These are phyloP conservation scores for Mastomys coucha DNA, from an alignment of 2,113 vertebrate genomes.

Conservation along the genomic window DNA sequence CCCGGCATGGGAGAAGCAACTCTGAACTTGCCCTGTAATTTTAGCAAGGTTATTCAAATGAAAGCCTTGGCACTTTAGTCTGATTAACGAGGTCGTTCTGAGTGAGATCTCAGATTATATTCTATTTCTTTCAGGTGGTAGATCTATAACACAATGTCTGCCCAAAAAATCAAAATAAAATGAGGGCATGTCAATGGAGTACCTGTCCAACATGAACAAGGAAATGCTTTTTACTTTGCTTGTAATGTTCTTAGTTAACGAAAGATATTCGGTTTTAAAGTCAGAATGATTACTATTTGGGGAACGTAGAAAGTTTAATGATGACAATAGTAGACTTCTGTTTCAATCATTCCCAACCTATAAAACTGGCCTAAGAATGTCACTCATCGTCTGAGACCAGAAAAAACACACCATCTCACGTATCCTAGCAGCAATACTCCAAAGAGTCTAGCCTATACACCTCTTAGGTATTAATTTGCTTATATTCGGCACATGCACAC, in stretches of 20 bases:
- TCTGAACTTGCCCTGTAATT: slow-evolving; percentile 60
- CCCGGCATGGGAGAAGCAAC: slow-evolving; percentile 8
- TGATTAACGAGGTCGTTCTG: slow-evolving; percentile 60
- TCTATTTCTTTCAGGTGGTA: slow-evolving; percentile 22
- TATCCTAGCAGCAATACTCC: background rate
- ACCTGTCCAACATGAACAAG: background rate
- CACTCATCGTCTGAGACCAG: background rate
- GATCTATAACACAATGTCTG: background rate
- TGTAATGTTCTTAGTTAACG: slow-evolving; percentile 46
- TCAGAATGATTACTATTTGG: slow-evolving; percentile 36
- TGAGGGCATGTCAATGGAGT: background rate
- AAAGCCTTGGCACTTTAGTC: slow-evolving; percentile 53
- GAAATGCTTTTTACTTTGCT: background rate
- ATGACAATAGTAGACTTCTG: background rate
- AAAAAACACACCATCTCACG: background rate
- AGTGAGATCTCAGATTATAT: slow-evolving; percentile 39
- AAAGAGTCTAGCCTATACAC: background rate
- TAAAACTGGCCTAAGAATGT: slow-evolving; percentile 28
- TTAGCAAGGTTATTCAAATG: slow-evolving; percentile 58
- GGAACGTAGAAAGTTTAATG: slow-evolving; percentile 6
- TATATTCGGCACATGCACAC: background rate
- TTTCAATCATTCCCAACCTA: background rate
- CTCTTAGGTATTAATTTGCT: background rate
- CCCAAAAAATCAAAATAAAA: background rate
- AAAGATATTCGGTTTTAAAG: slow-evolving; percentile 27